Conservation (phyloP, 2,888 invertebrate genomes). For the Fabriciana adippe region DNA sequence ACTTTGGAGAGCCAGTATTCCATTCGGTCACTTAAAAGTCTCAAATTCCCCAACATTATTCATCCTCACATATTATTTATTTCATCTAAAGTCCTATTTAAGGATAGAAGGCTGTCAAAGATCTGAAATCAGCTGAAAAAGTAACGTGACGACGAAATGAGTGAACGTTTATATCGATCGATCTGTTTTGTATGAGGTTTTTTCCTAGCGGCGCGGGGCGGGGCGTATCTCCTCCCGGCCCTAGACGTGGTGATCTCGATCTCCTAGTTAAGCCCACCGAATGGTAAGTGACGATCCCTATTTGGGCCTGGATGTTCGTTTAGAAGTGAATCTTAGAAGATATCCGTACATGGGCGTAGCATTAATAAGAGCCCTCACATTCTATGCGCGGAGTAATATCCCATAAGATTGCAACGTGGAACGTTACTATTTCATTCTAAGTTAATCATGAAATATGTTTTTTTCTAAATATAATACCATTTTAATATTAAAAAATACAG, state of each 20-base stretch:
- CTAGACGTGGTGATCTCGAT: conserved; percentile 42
- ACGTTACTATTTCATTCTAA: background rate
- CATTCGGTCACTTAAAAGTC: background rate
- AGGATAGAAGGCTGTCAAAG: conserved; percentile 28
- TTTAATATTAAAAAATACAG: too few relatives aligned
- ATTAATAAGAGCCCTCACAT: conserved; percentile 1
- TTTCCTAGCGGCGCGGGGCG: conserved; percentile 55
- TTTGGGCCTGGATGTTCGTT: conserved; percentile 23
- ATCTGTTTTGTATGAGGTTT: conserved; percentile 74
- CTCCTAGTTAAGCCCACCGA: conserved; percentile 37
- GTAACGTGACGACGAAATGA: conserved; percentile 50
- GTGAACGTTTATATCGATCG: conserved; percentile 72
- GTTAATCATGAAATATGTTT: conserved; percentile 1
- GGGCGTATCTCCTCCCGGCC: conserved; percentile 51
- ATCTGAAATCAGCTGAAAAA: conserved; percentile 50
- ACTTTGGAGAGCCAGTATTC: conserved; percentile 9
- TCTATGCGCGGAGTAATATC: conserved; percentile 9
- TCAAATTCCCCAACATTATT: background rate
- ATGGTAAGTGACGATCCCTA: conserved; percentile 48
- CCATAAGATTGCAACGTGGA: conserved; percentile 13
- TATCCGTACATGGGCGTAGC: conserved; percentile 19
- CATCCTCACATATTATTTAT: conserved; percentile 14
- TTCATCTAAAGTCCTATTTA: conserved; percentile 8
- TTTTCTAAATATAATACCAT: background rate
- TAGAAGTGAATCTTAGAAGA: conserved; percentile 2